These are phyloP conservation scores for Pangasianodon gigas DNA, from an alignment of 2,113 vertebrate species.

Conservation along the genomic window DNA sequence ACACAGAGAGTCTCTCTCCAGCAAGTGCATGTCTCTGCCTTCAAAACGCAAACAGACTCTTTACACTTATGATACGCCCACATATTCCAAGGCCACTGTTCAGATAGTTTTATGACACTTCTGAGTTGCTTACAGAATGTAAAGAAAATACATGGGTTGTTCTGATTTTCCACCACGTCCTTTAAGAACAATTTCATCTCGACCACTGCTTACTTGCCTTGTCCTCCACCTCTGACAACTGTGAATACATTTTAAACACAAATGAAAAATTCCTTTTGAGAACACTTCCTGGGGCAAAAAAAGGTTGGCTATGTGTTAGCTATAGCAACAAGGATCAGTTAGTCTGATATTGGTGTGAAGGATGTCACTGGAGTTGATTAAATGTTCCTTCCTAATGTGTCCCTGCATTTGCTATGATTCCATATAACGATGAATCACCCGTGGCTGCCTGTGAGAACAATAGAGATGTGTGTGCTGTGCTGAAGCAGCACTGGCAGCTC, in stretches of 20 bases:
- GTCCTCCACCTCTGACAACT: not conserved
- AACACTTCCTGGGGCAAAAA: not conserved
- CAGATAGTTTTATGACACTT: conserved; percentile 56
- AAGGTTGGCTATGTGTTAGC: not conserved
- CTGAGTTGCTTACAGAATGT: conserved; percentile 22
- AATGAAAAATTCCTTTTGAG: not conserved
- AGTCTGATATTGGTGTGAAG: conserved; percentile 21
- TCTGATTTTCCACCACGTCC: not conserved
- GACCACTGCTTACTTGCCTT: too few species aligned
- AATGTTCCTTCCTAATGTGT: conserved; percentile 35
- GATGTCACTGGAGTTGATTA: conserved; percentile 41
- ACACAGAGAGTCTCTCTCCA: conserved; percentile 50
- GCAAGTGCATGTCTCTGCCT: conserved; percentile 57
- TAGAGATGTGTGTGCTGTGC: not conserved
- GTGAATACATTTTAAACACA: not conserved
- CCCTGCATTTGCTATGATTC: conserved; percentile 26
- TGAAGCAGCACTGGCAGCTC: conserved; percentile 25
- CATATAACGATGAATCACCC: conserved; percentile 23
- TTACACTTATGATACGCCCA: conserved; percentile 44
- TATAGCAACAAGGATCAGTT: conserved; percentile 3
- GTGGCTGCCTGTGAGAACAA: conserved; percentile 31
- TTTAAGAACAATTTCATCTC: not conserved
- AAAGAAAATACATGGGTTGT: not conserved
- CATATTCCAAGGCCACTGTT: conserved; percentile 58
- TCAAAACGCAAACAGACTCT: conserved; percentile 54